These are phyloP conservation scores for Rhamnusium bicolor DNA, from an alignment of 2,888 invertebrate genomes.

Conservation along the genomic window DNA sequence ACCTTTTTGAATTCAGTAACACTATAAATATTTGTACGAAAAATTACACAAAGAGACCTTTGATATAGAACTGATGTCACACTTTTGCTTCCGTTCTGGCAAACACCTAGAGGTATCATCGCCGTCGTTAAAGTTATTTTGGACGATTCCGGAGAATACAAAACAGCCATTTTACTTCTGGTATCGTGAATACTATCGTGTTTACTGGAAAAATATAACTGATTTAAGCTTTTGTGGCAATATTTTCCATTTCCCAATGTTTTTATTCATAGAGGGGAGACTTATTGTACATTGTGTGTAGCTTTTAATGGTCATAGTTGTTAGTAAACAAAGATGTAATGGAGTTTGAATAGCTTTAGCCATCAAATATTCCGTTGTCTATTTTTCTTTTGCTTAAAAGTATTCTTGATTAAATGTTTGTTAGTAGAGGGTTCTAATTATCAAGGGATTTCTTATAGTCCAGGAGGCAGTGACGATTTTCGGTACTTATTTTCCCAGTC, in stretches of 20 bases:
- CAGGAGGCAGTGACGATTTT: too few species aligned
- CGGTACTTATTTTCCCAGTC: too few species aligned
- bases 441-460: too few species aligned
- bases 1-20: too few species aligned
- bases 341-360: not conserved
- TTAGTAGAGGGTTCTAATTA: not conserved
- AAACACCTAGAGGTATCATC: too few species aligned
- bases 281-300: slow-evolving; percentile 1
- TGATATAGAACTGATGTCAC: not conserved
- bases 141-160: not conserved
- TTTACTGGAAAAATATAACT: slow-evolving; percentile 17
- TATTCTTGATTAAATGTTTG: not conserved
- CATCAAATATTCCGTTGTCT: slow-evolving; percentile 4
- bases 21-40: too few species aligned
- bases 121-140: slow-evolving; percentile 2
- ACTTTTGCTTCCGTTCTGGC: not conserved
- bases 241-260: slow-evolving; percentile 11
- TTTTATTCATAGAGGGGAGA: not conserved
- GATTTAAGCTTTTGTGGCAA: not conserved
- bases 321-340: slow-evolving; percentile 17
- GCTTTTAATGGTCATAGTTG: not conserved
- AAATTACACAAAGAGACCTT: too few species aligned
- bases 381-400: not conserved
- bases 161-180: not conserved
- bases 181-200: not conserved